A percentile compares a stretch with the other conserved stretches of the same genome.
phyloP scores from a whole-genome alignment of 2,888 invertebrate species.

The Dynastes hyllus region DNA sequence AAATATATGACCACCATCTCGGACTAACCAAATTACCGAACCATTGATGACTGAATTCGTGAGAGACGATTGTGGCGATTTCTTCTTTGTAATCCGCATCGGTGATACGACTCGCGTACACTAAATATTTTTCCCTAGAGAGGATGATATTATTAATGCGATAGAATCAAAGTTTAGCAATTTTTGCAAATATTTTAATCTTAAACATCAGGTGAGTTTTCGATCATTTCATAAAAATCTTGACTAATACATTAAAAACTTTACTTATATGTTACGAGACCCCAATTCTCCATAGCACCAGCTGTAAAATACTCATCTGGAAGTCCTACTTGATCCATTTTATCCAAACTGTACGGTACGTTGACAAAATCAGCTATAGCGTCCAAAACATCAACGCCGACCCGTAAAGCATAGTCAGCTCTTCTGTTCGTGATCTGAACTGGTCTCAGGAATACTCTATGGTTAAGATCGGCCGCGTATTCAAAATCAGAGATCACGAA shows the following conservation, averaged over 20 bases:
- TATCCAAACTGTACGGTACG: slow-evolving; percentile 72
- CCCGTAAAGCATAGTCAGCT: slow-evolving; percentile 69
- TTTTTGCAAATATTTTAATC: no score
- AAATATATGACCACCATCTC: slow-evolving; percentile 83
- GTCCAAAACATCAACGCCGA: slow-evolving; percentile 70
- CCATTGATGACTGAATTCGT: slow-evolving; percentile 89
- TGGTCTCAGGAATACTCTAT: slow-evolving; percentile 40
- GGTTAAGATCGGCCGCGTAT: slow-evolving; percentile 10
- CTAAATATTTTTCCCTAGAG: slow-evolving; percentile 37
- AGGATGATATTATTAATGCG: no score
- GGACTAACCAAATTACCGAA: slow-evolving; percentile 85
- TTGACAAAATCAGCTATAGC: slow-evolving; percentile 76
- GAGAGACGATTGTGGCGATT: slow-evolving; percentile 74
- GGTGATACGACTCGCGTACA: slow-evolving; percentile 23
- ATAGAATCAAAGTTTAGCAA: no score
- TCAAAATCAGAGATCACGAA: slow-evolving; percentile 84
- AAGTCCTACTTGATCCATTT: slow-evolving; percentile 87
- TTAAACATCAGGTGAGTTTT: no score
- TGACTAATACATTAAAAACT: background rate
- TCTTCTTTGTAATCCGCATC: slow-evolving; percentile 23
- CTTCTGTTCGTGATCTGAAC: slow-evolving; percentile 61
- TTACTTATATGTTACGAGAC: slow-evolving; percentile 85
- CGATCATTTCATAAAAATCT: no score
- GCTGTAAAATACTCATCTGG: slow-evolving; percentile 82
- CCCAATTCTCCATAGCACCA: slow-evolving; percentile 97